phyloP scores from a whole-genome alignment of 2,113 vertebrate genomes.

The Gasterosteus aculeatus region DNA sequence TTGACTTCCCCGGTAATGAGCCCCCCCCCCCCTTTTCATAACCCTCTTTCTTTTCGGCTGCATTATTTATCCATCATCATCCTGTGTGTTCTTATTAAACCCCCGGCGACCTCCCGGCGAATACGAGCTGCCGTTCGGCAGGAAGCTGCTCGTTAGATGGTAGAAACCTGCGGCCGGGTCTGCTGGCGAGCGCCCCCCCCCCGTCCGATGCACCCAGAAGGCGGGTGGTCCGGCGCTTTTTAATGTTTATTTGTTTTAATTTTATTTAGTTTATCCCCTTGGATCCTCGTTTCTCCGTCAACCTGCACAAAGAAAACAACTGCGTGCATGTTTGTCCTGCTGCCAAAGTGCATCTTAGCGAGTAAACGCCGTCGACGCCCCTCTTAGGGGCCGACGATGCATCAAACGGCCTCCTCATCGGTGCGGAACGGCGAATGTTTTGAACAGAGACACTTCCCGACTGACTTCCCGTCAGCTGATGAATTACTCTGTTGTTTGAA shows the following conservation, averaged over 20 bases:
- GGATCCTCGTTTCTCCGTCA: background rate
- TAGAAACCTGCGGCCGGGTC: conserved; percentile 66
- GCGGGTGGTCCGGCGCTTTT: background rate
- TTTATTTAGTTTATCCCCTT: background rate
- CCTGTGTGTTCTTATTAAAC: conserved; percentile 3
- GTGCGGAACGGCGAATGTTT: conserved; percentile 16
- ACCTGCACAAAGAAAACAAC: conserved; percentile 19
- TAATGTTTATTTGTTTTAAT: too few species aligned
- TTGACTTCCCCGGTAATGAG: conserved; percentile 53
- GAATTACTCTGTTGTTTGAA: conserved; percentile 47
- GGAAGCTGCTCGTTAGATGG: conserved; percentile 72
- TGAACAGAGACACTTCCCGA: conserved; percentile 12
- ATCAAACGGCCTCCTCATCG: conserved; percentile 17
- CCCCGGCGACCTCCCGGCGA: conserved; percentile 50
- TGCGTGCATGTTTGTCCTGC: conserved; percentile 20
- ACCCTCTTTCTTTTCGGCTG: background rate
- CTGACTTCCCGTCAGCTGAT: conserved; percentile 40
- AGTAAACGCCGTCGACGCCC: conserved; percentile 15
- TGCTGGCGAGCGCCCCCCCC: conserved; percentile 47
- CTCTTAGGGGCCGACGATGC: background rate
- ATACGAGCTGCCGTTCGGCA: conserved; percentile 57
- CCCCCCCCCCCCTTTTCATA: conserved; percentile 33
- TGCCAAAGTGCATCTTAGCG: conserved; percentile 1
- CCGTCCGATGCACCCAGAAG: conserved; percentile 34
- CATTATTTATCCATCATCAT: conserved; percentile 55